These are phyloP conservation scores for Bombycilla garrulus DNA, from an alignment of 2,113 vertebrate genomes.

Conservation along the genomic window DNA sequence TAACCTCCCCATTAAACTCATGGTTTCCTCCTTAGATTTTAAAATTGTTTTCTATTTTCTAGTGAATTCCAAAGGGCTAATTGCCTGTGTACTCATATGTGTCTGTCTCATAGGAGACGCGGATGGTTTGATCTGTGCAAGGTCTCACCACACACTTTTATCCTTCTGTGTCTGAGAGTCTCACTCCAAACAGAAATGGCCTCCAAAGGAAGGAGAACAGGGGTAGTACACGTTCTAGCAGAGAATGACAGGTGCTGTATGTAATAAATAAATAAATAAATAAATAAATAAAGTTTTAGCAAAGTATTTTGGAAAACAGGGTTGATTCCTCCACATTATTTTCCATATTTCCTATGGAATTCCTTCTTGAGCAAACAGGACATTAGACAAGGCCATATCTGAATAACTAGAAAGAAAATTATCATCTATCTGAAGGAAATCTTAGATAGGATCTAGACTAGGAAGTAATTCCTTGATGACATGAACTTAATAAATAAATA, in stretches of 20 bases:
- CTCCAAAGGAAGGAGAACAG: neutral
- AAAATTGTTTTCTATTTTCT: neutral
- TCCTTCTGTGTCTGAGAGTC: neutral
- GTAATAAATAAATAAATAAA: neutral
- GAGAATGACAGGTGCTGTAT: neutral
- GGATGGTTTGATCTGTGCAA: neutral
- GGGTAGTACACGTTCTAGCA: neutral
- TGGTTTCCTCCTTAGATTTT: neutral
- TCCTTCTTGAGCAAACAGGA: neutral
- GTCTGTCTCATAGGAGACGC: neutral
- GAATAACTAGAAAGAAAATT: neutral
- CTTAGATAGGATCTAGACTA: neutral
- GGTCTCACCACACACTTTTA: neutral
- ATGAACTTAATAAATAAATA: neutral
- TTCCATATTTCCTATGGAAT: neutral
- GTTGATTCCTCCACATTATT: neutral
- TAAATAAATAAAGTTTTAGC: neutral
- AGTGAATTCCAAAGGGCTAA: neutral
- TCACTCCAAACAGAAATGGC: neutral
- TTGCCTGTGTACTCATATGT: neutral
- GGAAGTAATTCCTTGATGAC: neutral
- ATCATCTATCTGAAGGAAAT: neutral
- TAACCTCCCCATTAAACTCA: neutral
- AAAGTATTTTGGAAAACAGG: neutral
- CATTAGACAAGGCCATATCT: neutral